Evolutionary conservation across 2,113 vertebrate species (phyloP).

Genomic region (Equus quagga): DNA sequence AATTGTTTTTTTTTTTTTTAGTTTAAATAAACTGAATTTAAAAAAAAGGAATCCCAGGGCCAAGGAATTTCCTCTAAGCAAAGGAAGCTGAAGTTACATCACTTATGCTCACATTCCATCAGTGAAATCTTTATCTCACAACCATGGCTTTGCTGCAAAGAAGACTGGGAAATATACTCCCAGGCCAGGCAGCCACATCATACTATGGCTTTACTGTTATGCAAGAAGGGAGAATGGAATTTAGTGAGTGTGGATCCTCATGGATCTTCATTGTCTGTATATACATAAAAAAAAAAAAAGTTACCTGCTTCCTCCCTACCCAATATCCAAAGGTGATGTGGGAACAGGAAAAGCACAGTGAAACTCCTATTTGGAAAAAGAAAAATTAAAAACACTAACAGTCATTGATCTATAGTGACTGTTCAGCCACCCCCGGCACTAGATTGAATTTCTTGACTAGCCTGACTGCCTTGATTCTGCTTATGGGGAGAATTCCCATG

Average conservation of each 20-base stretch:
- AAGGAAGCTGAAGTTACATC: background rate
- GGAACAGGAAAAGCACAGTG: background rate
- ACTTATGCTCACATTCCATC: background rate
- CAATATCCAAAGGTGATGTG: background rate
- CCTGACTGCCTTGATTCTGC: background rate
- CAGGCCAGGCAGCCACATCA: background rate
- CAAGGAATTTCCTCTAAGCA: slow-evolving; percentile 13
- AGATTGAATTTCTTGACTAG: background rate
- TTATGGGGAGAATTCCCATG: background rate
- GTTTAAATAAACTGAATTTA: background rate
- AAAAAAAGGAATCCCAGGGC: background rate
- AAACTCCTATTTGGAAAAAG: slow-evolving; percentile 8
- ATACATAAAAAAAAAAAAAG: background rate
- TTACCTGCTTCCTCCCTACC: background rate
- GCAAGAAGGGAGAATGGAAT: slow-evolving; percentile 3
- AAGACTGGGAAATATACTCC: background rate
- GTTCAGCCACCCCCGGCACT: background rate
- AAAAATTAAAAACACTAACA: background rate
- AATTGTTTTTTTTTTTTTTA: background rate
- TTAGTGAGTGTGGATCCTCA: background rate
- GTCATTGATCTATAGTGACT: background rate
- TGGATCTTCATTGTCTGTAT: background rate
- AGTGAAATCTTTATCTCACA: background rate
- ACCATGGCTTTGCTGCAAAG: background rate
- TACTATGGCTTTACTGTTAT: background rate